Percentiles rank a stretch among this genome's conserved stretches.
phyloP scores from a whole-genome alignment of 2,888 invertebrate genomes.

The Ormyrus thymus region DNA sequence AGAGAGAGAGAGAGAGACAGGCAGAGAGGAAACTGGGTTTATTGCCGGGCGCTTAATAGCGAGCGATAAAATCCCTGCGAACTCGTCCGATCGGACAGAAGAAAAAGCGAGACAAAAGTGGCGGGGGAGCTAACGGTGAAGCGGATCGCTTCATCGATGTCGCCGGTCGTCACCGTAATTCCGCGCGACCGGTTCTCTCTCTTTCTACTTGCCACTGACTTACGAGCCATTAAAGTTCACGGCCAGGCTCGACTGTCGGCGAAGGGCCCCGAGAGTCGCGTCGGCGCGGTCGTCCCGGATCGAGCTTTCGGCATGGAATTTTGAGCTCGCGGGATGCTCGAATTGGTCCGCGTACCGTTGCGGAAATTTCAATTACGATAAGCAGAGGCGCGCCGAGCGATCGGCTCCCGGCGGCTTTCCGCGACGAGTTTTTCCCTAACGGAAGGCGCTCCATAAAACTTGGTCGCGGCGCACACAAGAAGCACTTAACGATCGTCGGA shows the following conservation, averaged over 20 bases:
- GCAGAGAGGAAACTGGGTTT: slow-evolving; percentile 33
- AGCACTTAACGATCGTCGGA: too few species aligned
- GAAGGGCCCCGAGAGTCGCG: too few species aligned
- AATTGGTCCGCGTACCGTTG: too few species aligned
- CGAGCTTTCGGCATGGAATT: too few species aligned
- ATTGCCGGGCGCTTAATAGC: slow-evolving; percentile 29
- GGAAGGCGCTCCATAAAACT: too few species aligned
- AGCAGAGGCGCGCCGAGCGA: not conserved
- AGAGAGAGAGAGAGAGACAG: not conserved
- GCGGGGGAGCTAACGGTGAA: slow-evolving; percentile 43
- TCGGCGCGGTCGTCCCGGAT: too few species aligned
- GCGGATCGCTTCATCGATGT: slow-evolving; percentile 52
- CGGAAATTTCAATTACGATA: too few species aligned
- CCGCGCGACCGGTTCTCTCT: slow-evolving; percentile 41
- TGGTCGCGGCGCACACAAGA: too few species aligned
- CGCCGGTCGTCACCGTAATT: slow-evolving; percentile 31
- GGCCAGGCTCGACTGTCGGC: not conserved
- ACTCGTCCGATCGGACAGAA: not conserved
- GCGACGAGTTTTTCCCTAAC: too few species aligned
- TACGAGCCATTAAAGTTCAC: slow-evolving; percentile 41
- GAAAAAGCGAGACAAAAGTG: not conserved
- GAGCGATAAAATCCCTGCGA: slow-evolving; percentile 18
- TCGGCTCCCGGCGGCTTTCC: too few species aligned
- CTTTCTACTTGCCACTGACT: slow-evolving; percentile 13
- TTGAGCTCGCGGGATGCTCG: too few species aligned